phyloP scores from a whole-genome alignment of 2,113 vertebrate species.

The Elanoides forficatus region DNA sequence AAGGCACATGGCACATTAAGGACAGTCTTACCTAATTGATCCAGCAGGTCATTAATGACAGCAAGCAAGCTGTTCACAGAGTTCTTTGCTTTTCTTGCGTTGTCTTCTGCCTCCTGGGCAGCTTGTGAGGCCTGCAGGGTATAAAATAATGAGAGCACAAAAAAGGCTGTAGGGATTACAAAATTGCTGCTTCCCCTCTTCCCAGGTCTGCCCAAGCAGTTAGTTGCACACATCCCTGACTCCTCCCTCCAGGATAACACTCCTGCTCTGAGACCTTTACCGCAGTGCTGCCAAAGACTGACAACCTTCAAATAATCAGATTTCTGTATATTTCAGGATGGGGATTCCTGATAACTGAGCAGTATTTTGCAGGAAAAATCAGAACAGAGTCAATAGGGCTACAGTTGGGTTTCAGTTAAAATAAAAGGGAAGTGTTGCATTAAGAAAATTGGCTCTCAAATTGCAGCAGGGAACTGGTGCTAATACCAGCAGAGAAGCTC shows the following conservation, averaged over 20 bases:
- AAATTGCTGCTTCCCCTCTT: background rate
- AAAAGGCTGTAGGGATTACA: background rate
- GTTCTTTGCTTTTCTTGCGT: slow-evolving; percentile 91
- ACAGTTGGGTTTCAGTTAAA: background rate
- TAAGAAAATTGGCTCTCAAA: background rate
- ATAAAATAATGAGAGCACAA: background rate
- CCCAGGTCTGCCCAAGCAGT: background rate
- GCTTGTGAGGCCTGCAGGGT: slow-evolving; percentile 82
- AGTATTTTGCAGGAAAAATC: background rate
- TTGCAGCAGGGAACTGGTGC: background rate
- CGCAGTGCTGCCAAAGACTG: background rate
- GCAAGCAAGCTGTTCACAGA: slow-evolving; percentile 85
- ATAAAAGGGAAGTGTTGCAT: background rate
- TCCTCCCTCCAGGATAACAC: background rate
- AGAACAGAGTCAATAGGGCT: background rate
- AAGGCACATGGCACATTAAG: background rate
- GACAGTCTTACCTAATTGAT: slow-evolving; percentile 82
- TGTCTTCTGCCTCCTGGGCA: slow-evolving; percentile 92
- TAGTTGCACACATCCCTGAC: background rate
- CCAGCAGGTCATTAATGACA: slow-evolving; percentile 83
- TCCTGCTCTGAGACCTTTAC: background rate
- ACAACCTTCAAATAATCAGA: background rate
- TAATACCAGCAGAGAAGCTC: background rate
- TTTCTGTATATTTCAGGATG: background rate
- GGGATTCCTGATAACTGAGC: background rate